Evolutionary conservation across 2,888 invertebrate species (phyloP).

Genomic region (Cerceris rybyensis): DNA sequence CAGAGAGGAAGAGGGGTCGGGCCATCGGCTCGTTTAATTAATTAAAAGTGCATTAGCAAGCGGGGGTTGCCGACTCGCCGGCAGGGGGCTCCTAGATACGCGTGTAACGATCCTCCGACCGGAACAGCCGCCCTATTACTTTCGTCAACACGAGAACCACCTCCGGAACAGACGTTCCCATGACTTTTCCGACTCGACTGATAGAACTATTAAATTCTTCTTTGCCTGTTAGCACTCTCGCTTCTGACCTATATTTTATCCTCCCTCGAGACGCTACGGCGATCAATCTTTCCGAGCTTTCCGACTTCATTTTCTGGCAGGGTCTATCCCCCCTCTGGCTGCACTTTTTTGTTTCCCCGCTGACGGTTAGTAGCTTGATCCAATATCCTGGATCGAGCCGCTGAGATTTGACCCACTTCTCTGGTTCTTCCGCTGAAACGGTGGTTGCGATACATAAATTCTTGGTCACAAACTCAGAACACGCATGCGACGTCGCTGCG

Average conservation of each 20-base stretch:
- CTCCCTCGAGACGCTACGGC: neutral
- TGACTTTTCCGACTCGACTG: conserved; percentile 46
- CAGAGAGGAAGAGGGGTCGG: conserved; percentile 64
- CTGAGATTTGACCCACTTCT: too few species aligned
- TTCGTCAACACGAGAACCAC: conserved; percentile 70
- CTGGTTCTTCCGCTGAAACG: too few species aligned
- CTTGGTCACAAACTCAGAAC: too few species aligned
- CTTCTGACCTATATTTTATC: conserved; percentile 9
- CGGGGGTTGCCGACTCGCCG: conserved; percentile 59
- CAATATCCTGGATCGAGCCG: too few species aligned
- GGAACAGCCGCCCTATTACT: conserved; percentile 75
- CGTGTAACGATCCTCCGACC: conserved; percentile 70
- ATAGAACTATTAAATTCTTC: conserved; percentile 21
- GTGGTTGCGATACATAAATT: too few species aligned
- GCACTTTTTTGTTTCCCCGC: too few species aligned
- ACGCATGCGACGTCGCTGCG: too few species aligned
- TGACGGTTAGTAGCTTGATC: too few species aligned
- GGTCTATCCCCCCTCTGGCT: too few species aligned
- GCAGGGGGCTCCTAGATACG: conserved; percentile 61
- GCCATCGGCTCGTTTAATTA: conserved; percentile 81
- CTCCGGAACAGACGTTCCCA: conserved; percentile 44
- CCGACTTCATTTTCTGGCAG: neutral
- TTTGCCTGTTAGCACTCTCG: neutral
- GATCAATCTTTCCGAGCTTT: neutral
- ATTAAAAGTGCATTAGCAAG: conserved; percentile 82